Evolutionary conservation across 37 sponge, comb jelly and placozoan species (phyloP), one percentile per base, ranked within the genome.

Genomic region (Crambe crambe): DNA sequence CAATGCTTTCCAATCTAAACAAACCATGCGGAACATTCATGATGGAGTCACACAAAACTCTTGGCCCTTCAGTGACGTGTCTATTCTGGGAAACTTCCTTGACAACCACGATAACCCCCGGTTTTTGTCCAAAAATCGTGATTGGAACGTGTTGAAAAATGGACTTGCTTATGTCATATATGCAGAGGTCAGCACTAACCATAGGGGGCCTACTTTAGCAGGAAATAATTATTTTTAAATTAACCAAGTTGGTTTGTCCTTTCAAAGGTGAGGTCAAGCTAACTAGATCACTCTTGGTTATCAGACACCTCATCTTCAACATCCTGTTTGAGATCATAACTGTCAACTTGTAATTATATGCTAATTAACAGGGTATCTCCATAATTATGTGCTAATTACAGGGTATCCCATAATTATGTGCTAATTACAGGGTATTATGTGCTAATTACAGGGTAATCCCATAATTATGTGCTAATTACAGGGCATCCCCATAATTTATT

Each of bases 401-500:
- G n/a, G n/a, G n/a, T n/a, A n/a, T n/a, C n/a, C n/a, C n/a, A n/a
- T n/a, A n/a, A n/a, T n/a, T n/a, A n/a, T n/a, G n/a, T n/a, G n/a
- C n/a, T n/a, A n/a, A n/a, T n/a, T n/a, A n/a, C n/a, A n/a, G n/a
- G n/a, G n/a, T n/a, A n/a, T n/a, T n/a, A n/a, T n/a, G n/a, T n/a
- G n/a, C n/a, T n/a, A n/a, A n/a, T 47, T 15, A 12, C 51, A 47
- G 6, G 51, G 17, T 22, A 60, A 15, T 63, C 36, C 77, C 21
- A 37, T 73, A 27, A 35, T 70, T 26, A 37, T n/a, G n/a, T n/a
- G n/a, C n/a, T n/a, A n/a, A n/a, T 37, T 70, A 56, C 65, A 90
- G 91, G 90, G 90, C 38, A 93, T 93, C 77, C 93, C 93, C 22
- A 93, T 93, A 10, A 78, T 93, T 9, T 93, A 93, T 62, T 93